Conservation (phyloP, 1,140 invertebrate genomes). For the Limonius californicus region DNA sequence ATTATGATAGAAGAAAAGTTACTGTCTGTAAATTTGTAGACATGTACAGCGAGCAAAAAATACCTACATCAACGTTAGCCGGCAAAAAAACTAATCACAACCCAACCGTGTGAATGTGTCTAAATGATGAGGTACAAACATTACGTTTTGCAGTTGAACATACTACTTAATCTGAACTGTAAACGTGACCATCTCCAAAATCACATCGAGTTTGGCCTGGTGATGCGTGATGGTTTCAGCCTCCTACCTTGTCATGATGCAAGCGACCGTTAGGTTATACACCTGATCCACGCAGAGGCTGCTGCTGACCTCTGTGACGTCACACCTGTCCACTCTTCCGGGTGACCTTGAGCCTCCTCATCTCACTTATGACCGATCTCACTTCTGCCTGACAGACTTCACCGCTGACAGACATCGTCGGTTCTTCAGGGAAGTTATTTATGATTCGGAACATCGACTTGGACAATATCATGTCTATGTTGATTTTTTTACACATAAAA, state of each 20-base stretch:
- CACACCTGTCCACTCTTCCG: constrained; percentile 34
- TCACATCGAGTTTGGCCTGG: constrained; percentile 19
- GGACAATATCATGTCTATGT: neutral
- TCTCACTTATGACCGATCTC: constrained; percentile 11
- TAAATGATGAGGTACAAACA: constrained; percentile 13
- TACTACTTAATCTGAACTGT: constrained; percentile 17
- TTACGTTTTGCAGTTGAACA: constrained; percentile 5
- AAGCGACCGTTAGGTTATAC: constrained; percentile 32
- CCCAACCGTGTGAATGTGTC: constrained; percentile 21
- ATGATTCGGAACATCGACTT: neutral
- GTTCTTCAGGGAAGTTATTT: neutral
- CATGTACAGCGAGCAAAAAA: constrained; percentile 3
- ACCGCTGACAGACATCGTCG: neutral
- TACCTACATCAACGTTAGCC: constrained; percentile 9
- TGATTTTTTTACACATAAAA: neutral
- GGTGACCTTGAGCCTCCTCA: constrained; percentile 27
- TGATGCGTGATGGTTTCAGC: constrained; percentile 33
- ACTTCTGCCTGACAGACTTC: neutral
- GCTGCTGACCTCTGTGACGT: constrained; percentile 36
- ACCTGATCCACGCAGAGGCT: constrained; percentile 29
- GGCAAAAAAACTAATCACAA: constrained; percentile 12
- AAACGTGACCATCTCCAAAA: constrained; percentile 21
- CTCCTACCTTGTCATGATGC: constrained; percentile 30
- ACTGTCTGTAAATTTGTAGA: constrained; percentile 10
- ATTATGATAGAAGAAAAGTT: constrained; percentile 7